Conservation (phyloP, 2,113 vertebrate genomes). For the Phalacrocorax brasilianus region DNA sequence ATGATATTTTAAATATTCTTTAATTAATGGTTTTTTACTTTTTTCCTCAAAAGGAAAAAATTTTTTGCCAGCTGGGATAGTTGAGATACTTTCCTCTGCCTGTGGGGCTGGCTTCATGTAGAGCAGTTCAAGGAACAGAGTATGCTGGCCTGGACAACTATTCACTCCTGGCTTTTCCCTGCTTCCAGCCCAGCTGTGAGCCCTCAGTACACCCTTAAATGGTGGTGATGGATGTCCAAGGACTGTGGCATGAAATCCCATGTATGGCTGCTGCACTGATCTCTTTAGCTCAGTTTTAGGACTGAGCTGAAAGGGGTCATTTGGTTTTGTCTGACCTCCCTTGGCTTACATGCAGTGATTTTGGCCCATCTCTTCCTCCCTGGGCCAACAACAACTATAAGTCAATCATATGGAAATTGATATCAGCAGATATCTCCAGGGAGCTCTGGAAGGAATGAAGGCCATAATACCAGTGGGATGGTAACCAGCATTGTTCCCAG, state of each 20-base stretch:
- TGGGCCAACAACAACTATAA: background rate
- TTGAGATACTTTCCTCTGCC: background rate
- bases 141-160: background rate
- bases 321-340: background rate
- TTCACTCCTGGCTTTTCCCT: background rate
- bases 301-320: background rate
- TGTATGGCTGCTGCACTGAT: background rate
- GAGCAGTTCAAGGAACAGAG: background rate
- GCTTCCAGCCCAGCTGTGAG: background rate
- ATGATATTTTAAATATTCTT: background rate
- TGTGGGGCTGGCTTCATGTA: background rate
- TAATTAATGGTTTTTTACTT: conserved; percentile 12
- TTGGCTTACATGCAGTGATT: background rate
- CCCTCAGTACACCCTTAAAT: background rate
- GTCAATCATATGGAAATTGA: background rate
- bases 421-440: background rate
- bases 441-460: background rate
- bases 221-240: background rate
- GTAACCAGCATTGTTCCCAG: background rate
- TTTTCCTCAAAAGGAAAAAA: background rate
- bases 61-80: background rate
- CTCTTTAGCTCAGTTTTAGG: background rate
- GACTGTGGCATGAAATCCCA: background rate
- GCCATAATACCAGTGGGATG: background rate
- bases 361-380: background rate